Percentiles rank a stretch among this genome's conserved stretches.
phyloP scores from a whole-genome alignment of 2,797 vertebrate species.

The Semotilus atromaculatus region DNA sequence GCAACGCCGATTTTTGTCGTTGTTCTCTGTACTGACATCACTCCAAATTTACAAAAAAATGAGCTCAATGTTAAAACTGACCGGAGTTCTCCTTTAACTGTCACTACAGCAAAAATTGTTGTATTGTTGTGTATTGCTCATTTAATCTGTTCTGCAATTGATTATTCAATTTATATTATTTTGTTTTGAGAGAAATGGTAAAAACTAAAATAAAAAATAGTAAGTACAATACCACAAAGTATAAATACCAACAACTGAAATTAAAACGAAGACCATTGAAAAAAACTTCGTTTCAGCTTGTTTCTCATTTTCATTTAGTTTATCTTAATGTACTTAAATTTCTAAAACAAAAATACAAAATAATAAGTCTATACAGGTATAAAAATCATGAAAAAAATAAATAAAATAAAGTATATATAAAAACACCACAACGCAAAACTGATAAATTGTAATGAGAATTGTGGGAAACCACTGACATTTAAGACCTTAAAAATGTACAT shows the following conservation, averaged over 20 bases:
- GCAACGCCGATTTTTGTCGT: too few relatives aligned
- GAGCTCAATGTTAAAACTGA: too few relatives aligned
- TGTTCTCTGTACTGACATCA: too few relatives aligned
- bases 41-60: too few relatives aligned
- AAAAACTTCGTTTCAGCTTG: neutral
- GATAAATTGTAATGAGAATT: too few relatives aligned
- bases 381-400: too few relatives aligned
- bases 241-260: neutral
- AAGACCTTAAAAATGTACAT: too few relatives aligned
- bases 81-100: too few relatives aligned
- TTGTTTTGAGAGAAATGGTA: neutral
- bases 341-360: neutral
- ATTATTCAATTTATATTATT: neutral
- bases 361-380: neutral
- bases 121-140: neutral
- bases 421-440: neutral
- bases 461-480: neutral
- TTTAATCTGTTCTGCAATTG: neutral
- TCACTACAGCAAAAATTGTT: neutral
- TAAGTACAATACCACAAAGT: neutral
- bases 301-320: neutral
- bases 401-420: too few relatives aligned
- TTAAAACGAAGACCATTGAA: neutral
- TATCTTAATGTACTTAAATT: neutral
- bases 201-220: neutral